Conservation (phyloP, 35 echinoderm and acorn worm species). For the Strongylocentrotus purpuratus region DNA sequence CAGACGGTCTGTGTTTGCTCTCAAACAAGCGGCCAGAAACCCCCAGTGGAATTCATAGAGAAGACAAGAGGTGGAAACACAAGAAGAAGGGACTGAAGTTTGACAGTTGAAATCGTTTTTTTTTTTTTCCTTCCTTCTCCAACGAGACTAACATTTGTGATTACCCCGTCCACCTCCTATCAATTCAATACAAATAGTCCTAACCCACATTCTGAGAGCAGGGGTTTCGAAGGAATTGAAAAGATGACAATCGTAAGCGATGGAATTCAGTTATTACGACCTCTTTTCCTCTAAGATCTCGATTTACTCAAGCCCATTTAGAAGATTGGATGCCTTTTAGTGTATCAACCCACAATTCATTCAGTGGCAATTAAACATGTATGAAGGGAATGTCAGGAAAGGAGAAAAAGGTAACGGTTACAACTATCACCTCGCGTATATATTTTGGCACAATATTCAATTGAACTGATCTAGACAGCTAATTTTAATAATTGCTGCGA, state of each 20-base stretch:
- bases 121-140: background rate
- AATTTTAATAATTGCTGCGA: no score
- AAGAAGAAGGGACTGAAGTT: background rate
- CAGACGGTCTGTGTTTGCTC: background rate
- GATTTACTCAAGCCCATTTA: background rate
- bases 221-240: background rate
- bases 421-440: background rate
- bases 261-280: conserved; percentile 3
- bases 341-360: background rate
- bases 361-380: background rate
- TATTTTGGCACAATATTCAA: no score
- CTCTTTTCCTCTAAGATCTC: background rate
- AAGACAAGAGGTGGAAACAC: background rate
- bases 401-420: background rate
- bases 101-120: conserved; percentile 22
- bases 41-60: conserved; percentile 5
- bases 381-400: background rate
- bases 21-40: conserved; percentile 37
- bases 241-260: background rate
- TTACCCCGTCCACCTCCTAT: background rate
- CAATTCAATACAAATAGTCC: background rate
- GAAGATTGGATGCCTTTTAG: background rate
- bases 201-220: conserved; percentile 8
- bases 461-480: no score
- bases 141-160: background rate